phyloP scores from a whole-genome alignment of 2,888 invertebrate species.

The Leptinotarsa juncta region DNA sequence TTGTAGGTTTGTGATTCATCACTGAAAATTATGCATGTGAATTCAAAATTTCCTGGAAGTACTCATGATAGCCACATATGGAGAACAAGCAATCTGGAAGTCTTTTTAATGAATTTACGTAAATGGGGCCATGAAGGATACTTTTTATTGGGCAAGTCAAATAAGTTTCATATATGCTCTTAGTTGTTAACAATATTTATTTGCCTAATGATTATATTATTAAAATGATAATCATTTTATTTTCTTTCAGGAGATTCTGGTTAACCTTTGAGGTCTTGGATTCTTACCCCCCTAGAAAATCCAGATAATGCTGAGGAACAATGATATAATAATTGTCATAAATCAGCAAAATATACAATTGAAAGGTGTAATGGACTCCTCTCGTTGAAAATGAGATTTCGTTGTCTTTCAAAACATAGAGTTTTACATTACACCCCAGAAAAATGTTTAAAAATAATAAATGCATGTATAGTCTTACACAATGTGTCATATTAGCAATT shows the following conservation, averaged over 20 bases:
- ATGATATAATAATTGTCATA: slow-evolving; percentile 29
- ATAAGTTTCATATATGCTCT: slow-evolving; percentile 8
- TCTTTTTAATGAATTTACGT: slow-evolving; percentile 3
- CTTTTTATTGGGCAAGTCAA: slow-evolving; percentile 26
- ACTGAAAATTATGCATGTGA: slow-evolving; percentile 32
- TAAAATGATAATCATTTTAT: background rate
- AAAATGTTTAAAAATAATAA: slow-evolving; percentile 33
- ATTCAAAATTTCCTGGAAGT: slow-evolving; percentile 34
- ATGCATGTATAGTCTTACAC: slow-evolving; percentile 39
- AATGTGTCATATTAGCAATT: slow-evolving; percentile 29
- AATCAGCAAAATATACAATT: slow-evolving; percentile 31
- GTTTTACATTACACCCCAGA: slow-evolving; percentile 37
- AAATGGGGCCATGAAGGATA: background rate
- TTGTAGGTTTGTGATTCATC: slow-evolving; percentile 21
- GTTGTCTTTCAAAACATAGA: slow-evolving; percentile 39
- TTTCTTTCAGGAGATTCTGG: slow-evolving; percentile 29
- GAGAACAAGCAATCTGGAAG: background rate
- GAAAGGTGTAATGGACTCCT: slow-evolving; percentile 41
- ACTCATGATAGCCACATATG: slow-evolving; percentile 30
- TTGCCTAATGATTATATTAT: background rate
- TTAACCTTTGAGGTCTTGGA: slow-evolving; percentile 35
- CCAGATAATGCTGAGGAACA: slow-evolving; percentile 26
- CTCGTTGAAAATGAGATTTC: slow-evolving; percentile 32
- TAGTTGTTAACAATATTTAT: slow-evolving; percentile 17
- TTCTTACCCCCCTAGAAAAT: slow-evolving; percentile 31